Evolutionary conservation across 2,888 invertebrate genomes (phyloP).

Genomic region (Mactromeris polynyma): DNA sequence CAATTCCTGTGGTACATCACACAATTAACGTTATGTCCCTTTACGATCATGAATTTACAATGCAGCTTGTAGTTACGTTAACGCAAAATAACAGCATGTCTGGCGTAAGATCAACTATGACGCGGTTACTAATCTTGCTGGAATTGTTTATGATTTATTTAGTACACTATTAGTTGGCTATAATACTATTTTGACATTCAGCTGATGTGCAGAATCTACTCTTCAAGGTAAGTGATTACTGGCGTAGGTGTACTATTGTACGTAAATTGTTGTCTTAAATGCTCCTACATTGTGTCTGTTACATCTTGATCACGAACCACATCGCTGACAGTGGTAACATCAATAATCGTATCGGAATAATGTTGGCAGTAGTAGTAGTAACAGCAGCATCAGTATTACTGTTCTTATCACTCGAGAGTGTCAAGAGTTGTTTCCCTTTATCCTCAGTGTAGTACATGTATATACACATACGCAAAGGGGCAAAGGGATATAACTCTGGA

Average conservation of each 20-base stretch:
- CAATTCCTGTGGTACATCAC: not conserved
- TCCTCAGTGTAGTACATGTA: too few species aligned
- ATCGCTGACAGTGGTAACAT: not conserved
- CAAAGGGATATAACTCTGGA: too few species aligned
- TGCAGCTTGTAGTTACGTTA: not conserved
- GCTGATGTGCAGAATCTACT: not conserved
- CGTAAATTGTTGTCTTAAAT: not conserved
- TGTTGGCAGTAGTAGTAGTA: too few species aligned
- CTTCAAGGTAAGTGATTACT: not conserved
- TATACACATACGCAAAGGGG: too few species aligned
- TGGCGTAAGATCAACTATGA: not conserved
- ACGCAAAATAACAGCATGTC: not conserved
- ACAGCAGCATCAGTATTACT: too few species aligned
- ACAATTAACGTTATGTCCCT: not conserved
- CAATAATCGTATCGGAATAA: too few species aligned
- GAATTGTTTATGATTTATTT: slow-evolving; percentile 1
- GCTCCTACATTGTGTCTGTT: too few species aligned
- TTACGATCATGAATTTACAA: not conserved
- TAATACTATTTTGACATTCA: not conserved
- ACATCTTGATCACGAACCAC: not conserved
- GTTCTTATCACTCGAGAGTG: too few species aligned
- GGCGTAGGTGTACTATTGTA: not conserved
- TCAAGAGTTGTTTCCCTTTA: too few species aligned
- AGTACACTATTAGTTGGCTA: not conserved
- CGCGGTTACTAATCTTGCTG: not conserved